Conservation (phyloP, 30 jellyfish, hydroid and myxozoan genomes). For the Catostylus mosaicus region DNA sequence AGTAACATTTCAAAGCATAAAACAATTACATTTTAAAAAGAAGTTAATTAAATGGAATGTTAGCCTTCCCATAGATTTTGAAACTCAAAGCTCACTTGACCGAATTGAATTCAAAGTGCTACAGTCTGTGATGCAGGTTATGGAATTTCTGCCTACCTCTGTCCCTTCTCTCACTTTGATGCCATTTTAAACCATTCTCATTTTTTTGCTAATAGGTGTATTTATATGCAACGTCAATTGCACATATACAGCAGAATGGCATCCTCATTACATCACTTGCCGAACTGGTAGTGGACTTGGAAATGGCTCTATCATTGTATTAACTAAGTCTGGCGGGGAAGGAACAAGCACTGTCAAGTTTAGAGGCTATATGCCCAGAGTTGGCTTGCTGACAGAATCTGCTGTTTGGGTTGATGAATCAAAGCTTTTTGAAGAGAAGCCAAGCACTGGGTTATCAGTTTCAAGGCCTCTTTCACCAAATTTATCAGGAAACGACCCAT, state of each 20-base stretch:
- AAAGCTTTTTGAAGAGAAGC: slow-evolving; percentile 94
- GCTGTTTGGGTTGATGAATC: slow-evolving; percentile 99
- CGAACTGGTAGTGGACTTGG: slow-evolving; percentile 96
- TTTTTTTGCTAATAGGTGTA: slow-evolving; percentile 64
- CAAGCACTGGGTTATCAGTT: slow-evolving; percentile 80
- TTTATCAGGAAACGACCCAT: slow-evolving; percentile 75
- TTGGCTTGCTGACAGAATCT: slow-evolving; percentile 94
- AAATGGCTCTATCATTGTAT: slow-evolving; percentile 87
- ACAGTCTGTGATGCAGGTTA: too few relatives aligned
- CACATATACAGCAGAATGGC: slow-evolving; percentile 96
- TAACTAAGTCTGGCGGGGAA: slow-evolving; percentile 88
- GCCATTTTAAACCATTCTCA: neutral
- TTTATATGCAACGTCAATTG: slow-evolving; percentile 92
- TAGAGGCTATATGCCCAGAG: slow-evolving; percentile 96
- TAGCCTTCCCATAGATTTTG: too few relatives aligned
- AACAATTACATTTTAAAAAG: too few relatives aligned
- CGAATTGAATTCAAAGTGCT: too few relatives aligned
- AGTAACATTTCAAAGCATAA: too few relatives aligned
- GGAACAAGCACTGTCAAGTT: slow-evolving; percentile 94
- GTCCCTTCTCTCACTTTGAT: too few relatives aligned
- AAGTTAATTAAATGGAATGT: too few relatives aligned
- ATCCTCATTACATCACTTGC: slow-evolving; percentile 77
- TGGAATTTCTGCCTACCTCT: too few relatives aligned
- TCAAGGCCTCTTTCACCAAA: slow-evolving; percentile 77
- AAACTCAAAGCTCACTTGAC: too few relatives aligned